Evolutionary conservation across 2,113 vertebrate species (phyloP), one percentile per base, ranked within the genome.

Genomic region (Cyprinodon tularosa): DNA sequence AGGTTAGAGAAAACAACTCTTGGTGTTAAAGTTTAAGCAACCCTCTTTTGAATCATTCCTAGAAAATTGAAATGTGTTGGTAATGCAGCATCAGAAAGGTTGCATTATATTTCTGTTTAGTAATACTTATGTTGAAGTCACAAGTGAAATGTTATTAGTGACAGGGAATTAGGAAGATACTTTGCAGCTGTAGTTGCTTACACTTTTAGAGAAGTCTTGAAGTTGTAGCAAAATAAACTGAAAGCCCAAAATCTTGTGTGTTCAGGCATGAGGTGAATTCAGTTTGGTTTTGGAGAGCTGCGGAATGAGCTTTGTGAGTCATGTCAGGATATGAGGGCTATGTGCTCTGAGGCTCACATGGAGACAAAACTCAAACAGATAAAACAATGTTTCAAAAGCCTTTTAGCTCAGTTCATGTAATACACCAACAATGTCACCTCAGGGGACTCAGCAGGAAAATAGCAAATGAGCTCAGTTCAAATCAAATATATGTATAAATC

Each of bases 241-340:
- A 79, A 68, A 68, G 60, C 66, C 48, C 76, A 48, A 44, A 57
- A 42, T 40, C 6, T 57, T 66, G 50, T 77, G 15, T 39, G 5
- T 66, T 84, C 74, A 62, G 79, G 67, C 71, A 76, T 44, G 48
- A 10, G 48, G 44, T 57, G 74, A 66, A 85, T 67, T 66, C 79
- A 62, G 53, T 50, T 57, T 57, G 20, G 73, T 13, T 72, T 68
- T 65, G 74, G 65, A 13, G 53, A 37, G 60, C 14, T 68, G 38
- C 82, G 45, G 85, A 92, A 87, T 84, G 39, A 69, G 72, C 59
- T 81, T 66, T 40, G 50, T 57, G 50, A 47, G 76, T 63, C 65
- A 74, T 76, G 78, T 78, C 77, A 77, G 83, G 69, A 37, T 10
- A 68, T 80, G 65, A 22, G 71, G 71, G 76, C 63, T 79, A 36